These are phyloP conservation scores for Chiroxiphia lanceolata DNA, from an alignment of 2,797 vertebrate genomes.

Conservation along the genomic window DNA sequence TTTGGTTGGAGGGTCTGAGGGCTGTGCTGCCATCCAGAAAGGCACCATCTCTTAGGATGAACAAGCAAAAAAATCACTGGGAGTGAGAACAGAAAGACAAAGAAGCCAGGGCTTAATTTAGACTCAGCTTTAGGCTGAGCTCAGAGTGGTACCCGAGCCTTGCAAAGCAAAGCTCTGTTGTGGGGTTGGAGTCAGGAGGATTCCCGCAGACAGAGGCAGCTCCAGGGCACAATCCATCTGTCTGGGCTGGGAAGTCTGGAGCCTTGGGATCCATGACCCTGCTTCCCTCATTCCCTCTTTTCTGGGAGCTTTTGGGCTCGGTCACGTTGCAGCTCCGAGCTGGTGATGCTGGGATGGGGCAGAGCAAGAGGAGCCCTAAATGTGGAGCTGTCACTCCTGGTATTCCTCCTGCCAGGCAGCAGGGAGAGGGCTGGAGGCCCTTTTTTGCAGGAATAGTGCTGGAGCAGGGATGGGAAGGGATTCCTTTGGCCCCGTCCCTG, in stretches of 20 bases:
- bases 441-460: fast-evolving
- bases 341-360: neutral
- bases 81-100: neutral
- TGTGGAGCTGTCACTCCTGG: fast-evolving
- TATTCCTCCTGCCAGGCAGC: fast-evolving
- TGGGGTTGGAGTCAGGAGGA: neutral
- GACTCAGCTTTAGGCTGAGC: neutral
- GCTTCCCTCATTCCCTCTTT: neutral
- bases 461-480: neutral
- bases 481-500: neutral
- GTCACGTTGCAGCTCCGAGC: too few species aligned
- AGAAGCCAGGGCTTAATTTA: neutral
- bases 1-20: fast-evolving
- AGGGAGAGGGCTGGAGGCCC: neutral
- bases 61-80: neutral
- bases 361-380: fast-evolving
- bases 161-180: neutral
- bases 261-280: fast-evolving
- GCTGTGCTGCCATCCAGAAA: neutral
- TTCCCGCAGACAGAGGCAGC: neutral
- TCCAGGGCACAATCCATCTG: neutral
- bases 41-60: neutral
- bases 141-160: neutral
- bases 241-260: neutral
- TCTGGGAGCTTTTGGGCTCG: neutral